Evolutionary conservation across 2,113 vertebrate genomes (phyloP), one percentile per base, ranked within the genome.

Genomic region (Haliaeetus leucogaster): DNA sequence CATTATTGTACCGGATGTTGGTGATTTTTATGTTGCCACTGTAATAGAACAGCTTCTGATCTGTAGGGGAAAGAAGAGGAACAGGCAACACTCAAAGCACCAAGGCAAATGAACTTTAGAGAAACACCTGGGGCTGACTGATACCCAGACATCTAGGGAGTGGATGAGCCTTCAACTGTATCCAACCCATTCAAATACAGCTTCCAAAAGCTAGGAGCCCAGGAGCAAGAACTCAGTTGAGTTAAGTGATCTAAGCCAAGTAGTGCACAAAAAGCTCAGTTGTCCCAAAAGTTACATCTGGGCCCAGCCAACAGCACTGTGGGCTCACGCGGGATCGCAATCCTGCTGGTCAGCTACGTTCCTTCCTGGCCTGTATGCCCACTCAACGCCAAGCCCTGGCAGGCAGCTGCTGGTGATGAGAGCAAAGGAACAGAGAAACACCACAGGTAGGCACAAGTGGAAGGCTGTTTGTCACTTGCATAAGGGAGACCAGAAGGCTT

Each of bases 41-140:
- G 89, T 98, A 98, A 95, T 98, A 98, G 84, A 97, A 98, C 83
- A 96, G 48, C 93, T 95, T 98, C 94, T 96, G 90, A 95, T 97
- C 98, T 98, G 93, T 48, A 97, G 96, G 82, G 63, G 25, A 96
- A 88, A 95, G 40, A 79, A 96, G 86, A 95, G 38, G 16, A 87
- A 93, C 7, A 93, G 50, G 40, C 45, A 82, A 62, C 79, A 73
- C 29, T 86, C 62, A 48, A 78, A 83, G 58, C 30, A 86, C 11
- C 19, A 40, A 82, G 67, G 80, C 2, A 4, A 62, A 42, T 20
- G 9, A 91, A 76, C 53, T 86, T 80, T 6, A 81, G 62, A 81
- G 58, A 93, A 82, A 70, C 38, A 66, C 13, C 14, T 32, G 30
- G 13, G 1, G 0, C 73, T 88, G 42, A 40, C 27, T 45, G 56